Conservation (phyloP, 2,113 vertebrate species). For the Calidris pygmaea region DNA sequence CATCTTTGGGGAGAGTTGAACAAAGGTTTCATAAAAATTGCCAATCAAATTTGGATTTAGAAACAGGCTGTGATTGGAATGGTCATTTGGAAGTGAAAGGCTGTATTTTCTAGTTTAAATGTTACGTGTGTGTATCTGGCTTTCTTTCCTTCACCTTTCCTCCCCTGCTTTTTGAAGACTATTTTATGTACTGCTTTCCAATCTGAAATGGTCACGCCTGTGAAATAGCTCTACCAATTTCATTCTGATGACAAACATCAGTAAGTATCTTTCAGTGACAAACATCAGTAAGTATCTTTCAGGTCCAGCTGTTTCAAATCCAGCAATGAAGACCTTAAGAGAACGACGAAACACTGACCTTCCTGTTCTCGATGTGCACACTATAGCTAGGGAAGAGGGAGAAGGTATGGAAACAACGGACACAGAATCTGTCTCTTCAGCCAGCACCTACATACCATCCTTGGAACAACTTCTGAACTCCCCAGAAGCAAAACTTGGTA, state of each 20-base stretch:
- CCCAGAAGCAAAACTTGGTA: conserved; percentile 87
- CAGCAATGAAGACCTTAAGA: conserved; percentile 71
- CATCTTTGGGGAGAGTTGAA: neutral
- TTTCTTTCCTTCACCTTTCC: neutral
- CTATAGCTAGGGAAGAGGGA: conserved; percentile 88
- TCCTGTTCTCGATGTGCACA: conserved; percentile 81
- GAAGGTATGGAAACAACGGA: conserved; percentile 97
- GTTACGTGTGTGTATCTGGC: rapidly evolving
- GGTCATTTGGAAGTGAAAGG: neutral
- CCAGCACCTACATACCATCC: conserved; percentile 77
- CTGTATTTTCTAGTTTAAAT: neutral
- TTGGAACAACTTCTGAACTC: conserved; percentile 93
- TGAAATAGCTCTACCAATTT: neutral
- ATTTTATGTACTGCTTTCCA: neutral
- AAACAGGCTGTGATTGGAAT: neutral
- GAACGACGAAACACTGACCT: conserved; percentile 83
- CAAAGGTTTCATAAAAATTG: neutral
- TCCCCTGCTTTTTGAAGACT: neutral
- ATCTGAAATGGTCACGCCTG: neutral
- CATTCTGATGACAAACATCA: neutral
- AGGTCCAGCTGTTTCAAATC: conserved; percentile 77
- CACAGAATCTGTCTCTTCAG: conserved; percentile 82
- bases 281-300: neutral
- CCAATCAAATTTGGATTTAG: neutral
- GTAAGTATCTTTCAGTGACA: conserved; percentile 53